Evolutionary conservation across 2,888 invertebrate genomes (phyloP).

Genomic region (Agapetus fuscipes): DNA sequence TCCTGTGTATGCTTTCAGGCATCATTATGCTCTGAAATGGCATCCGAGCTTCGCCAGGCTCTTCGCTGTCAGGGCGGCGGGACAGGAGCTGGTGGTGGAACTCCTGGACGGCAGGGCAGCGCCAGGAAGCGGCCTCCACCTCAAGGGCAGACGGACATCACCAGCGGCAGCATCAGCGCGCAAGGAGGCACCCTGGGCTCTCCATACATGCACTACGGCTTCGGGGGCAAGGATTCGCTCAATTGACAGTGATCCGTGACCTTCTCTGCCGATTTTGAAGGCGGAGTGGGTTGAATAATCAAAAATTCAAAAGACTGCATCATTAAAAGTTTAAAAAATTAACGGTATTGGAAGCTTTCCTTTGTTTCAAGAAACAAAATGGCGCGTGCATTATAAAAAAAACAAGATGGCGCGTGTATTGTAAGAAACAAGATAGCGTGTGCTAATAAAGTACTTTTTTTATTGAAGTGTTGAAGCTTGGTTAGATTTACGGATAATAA

Average conservation of each 20-base stretch:
- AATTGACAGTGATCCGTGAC: slow-evolving; percentile 25
- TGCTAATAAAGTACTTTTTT: too few relatives aligned
- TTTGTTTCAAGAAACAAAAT: too few relatives aligned
- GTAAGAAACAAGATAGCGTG: too few relatives aligned
- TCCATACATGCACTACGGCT: slow-evolving; percentile 55
- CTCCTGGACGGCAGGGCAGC: slow-evolving; percentile 33
- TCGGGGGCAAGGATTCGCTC: slow-evolving; percentile 41
- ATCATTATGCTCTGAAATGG: slow-evolving; percentile 64
- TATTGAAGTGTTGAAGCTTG: too few relatives aligned
- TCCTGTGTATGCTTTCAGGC: too few relatives aligned
- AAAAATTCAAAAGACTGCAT: neutral
- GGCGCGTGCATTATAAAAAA: too few relatives aligned
- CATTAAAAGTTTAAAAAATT: too few relatives aligned
- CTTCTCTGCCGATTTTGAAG: slow-evolving; percentile 20
- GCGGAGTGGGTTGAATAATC: slow-evolving; percentile 13
- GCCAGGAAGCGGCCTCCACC: slow-evolving; percentile 38
- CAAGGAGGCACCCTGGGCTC: slow-evolving; percentile 35
- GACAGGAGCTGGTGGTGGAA: slow-evolving; percentile 39
- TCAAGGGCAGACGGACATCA: slow-evolving; percentile 30
- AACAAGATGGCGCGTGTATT: too few relatives aligned
- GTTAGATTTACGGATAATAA: too few relatives aligned
- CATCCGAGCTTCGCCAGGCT: slow-evolving; percentile 59
- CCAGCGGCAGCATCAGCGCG: slow-evolving; percentile 23
- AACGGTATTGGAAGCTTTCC: too few relatives aligned
- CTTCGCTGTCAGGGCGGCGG: slow-evolving; percentile 42